Conservation (phyloP, 2,113 vertebrate genomes). For the Sapayoa aenigma region DNA sequence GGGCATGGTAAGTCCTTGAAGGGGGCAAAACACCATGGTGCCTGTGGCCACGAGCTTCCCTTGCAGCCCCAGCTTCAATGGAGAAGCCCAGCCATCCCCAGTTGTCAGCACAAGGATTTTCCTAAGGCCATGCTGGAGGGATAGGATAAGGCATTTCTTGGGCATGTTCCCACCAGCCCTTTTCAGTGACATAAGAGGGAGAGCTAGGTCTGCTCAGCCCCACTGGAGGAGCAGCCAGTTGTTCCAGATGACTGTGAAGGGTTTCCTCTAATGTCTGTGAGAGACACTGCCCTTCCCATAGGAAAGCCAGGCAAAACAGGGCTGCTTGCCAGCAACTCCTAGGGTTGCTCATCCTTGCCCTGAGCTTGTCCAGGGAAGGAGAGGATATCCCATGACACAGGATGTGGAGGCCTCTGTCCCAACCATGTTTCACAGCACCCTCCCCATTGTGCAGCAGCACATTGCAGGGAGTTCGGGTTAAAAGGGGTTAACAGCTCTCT, state of each 20-base stretch:
- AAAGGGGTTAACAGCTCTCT: slow-evolving; percentile 84
- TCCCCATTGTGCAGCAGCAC: slow-evolving; percentile 11
- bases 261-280: neutral
- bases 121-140: neutral
- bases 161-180: neutral
- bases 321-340: neutral
- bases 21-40: rapidly evolving
- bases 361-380: neutral
- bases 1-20: neutral
- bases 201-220: neutral
- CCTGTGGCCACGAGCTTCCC: rapidly evolving
- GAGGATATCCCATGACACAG: neutral
- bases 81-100: neutral
- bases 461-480: slow-evolving; percentile 70
- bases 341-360: neutral
- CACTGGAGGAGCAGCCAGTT: rapidly evolving
- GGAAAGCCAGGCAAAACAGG: neutral
- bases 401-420: neutral
- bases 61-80: neutral
- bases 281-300: rapidly evolving
- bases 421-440: neutral
- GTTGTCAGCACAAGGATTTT: neutral
- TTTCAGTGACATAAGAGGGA: neutral
- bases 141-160: neutral
- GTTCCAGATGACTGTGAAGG: neutral